Percentiles rank a stretch among this genome's conserved stretches.
These are phyloP conservation scores for Apomyelois bistriatella DNA, from an alignment of 2,888 invertebrate species.

Conservation along the genomic window DNA sequence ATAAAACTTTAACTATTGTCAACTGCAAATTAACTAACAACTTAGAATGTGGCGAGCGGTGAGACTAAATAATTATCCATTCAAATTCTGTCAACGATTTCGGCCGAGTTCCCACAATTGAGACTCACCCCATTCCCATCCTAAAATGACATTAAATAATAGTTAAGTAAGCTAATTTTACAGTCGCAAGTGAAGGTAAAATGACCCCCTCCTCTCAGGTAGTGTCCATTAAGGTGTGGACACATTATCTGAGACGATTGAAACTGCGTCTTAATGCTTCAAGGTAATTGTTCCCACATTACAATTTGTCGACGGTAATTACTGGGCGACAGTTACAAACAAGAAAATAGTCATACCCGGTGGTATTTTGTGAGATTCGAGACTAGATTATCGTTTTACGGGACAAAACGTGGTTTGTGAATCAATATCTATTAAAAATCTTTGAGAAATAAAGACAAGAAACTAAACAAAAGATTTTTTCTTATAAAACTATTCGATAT, in stretches of 20 bases:
- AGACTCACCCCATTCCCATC: slow-evolving; percentile 58
- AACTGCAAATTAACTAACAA: slow-evolving; percentile 23
- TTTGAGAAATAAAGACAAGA: background rate
- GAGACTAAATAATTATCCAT: slow-evolving; percentile 54
- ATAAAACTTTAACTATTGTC: slow-evolving; percentile 14
- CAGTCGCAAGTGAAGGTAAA: slow-evolving; percentile 45
- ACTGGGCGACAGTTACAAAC: slow-evolving; percentile 44
- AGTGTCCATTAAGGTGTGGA: slow-evolving; percentile 53
- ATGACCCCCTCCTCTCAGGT: slow-evolving; percentile 36
- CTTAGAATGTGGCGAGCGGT: slow-evolving; percentile 32
- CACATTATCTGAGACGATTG: slow-evolving; percentile 50
- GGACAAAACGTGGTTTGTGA: background rate
- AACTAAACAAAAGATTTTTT: slow-evolving; percentile 9
- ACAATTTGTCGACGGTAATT: slow-evolving; percentile 53
- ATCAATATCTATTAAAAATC: no score
- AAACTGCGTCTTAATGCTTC: slow-evolving; percentile 45
- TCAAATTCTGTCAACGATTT: slow-evolving; percentile 56
- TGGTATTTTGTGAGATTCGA: background rate
- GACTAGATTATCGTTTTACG: background rate
- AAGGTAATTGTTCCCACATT: slow-evolving; percentile 56
- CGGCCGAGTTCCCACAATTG: slow-evolving; percentile 57
- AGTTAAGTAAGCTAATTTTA: slow-evolving; percentile 66
- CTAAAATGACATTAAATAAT: slow-evolving; percentile 65
- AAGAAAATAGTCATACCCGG: background rate
- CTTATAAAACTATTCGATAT: no score